Base-by-base conservation (phyloP, 2,888 invertebrate species). In the Clistopyga incitator region DNA sequence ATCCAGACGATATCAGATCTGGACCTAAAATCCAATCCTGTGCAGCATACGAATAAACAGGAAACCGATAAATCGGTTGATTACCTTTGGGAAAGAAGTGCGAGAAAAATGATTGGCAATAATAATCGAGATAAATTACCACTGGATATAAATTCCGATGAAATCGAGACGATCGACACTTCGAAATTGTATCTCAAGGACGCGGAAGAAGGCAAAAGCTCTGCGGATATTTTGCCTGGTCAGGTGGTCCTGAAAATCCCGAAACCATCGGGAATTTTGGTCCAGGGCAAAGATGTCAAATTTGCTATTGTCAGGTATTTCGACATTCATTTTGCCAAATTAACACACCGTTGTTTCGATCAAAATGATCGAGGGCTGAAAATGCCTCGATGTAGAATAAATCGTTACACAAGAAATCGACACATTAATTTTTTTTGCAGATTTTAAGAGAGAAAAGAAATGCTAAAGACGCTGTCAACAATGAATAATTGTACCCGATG, bases 231-330 rank as follows among this genome's bases (percentile, higher is more conserved):
- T 25, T 34, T 8, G 38, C 34, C 18, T 18, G 61, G 34, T 3
- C 61, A 6, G 3, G 10, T 64, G 8, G 61, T 42, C 38, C 8
- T 64, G 38, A 64, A 38, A 38, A 64, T 64, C 42, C 61, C 61
- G 23, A 84, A 86, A 83, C 85, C 86, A 50, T 79, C 86, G 45
- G 86, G 84, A 65, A 86, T 86, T 56, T 81, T 86, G 64, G 56
- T 86, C n/a, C 83, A 84, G n/a, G 82, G 86, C n/a, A 81, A 83
- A 65, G 81, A 86, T 71, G 77, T 86, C 6, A 84, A 86, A 78
- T 86, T 86, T 23, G 84, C 86, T 2, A 86, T 86, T 6, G 78
- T 86, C 54, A 86, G 86, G 86, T 86, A 74, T 18, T 47, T 25
- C 47, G 20, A 59, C 38, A 23, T 20, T 18, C 18, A 0, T 59